Base-by-base conservation (phyloP, 2,113 vertebrate species). In the Seriola rivoliana region DNA sequence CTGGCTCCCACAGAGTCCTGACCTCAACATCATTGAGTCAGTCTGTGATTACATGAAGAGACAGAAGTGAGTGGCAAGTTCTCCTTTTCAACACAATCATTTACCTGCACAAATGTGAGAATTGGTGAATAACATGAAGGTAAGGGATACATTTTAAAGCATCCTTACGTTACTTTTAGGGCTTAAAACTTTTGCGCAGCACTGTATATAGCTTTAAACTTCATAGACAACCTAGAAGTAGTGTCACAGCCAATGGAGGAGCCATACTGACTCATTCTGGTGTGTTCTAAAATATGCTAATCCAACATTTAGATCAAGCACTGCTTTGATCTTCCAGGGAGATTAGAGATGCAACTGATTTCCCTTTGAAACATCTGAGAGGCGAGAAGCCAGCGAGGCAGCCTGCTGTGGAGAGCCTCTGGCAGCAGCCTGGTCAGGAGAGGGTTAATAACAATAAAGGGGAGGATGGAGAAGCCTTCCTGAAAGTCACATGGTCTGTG, bases 401-500 rank as follows among this genome's bases (percentile, higher is more conserved):
- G 88, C 90, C 84, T 88, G 84, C 86, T 85, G 86, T 23, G 72
- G 55, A 80, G 77, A 88, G 90, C 93, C 91, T 72, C 82, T 81
- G 86, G 90, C 90, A 80, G 78, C 25, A 57, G 40, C 50, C 78
- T 58, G 57, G 89, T 75, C 72, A 86, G 52, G 85, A 92, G 79
- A 85, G 94, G 93, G 94, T 95, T 95, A 94, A 95, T 87, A 64
- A 83, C 86, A 85, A 92, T 92, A 89, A 91, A 91, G 92, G 86
- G 90, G 90, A 86, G 88, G 92, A 46, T 76, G 87, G 89, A 91
- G 92, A 93, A 90, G 73, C 90, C 89, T 95, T 95, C 91, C 93
- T 94, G 93, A 91, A 92, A 94, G 93, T 95, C 94, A 95, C 93
- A 23, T 95, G 94, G 81, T 90, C 58, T 82, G 79, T 94, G 89